These are phyloP conservation scores for Ceramica pisi DNA, from an alignment of 2,888 invertebrate genomes.

Conservation along the genomic window DNA sequence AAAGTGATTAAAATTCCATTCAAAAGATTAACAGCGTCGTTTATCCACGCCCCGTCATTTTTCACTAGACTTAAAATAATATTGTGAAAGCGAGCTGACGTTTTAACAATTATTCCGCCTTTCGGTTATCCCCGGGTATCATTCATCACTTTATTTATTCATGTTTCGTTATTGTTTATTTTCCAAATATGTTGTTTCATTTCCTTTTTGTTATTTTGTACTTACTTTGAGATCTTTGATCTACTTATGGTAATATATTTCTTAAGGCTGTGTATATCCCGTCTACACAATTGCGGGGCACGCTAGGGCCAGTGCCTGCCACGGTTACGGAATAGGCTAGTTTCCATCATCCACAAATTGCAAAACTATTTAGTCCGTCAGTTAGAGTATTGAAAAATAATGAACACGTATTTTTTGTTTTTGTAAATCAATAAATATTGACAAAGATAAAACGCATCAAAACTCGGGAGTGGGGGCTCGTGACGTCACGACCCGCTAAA, in stretches of 20 bases:
- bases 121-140: slow-evolving; percentile 22
- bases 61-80: slow-evolving; percentile 47
- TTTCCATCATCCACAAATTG: too few relatives aligned
- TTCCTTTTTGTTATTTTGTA: slow-evolving; percentile 9
- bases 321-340: too few relatives aligned
- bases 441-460: too few relatives aligned
- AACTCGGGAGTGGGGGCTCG: too few relatives aligned
- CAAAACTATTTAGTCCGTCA: too few relatives aligned
- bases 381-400: too few relatives aligned
- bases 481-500: too few relatives aligned
- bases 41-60: slow-evolving; percentile 32
- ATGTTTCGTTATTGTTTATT: slow-evolving; percentile 22
- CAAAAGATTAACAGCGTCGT: slow-evolving; percentile 38
- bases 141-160: slow-evolving; percentile 51
- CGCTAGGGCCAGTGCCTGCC: too few relatives aligned
- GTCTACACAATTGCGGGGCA: too few relatives aligned
- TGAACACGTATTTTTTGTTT: too few relatives aligned
- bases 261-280: background rate
- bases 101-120: slow-evolving; percentile 47
- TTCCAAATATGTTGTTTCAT: slow-evolving; percentile 4
- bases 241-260: background rate
- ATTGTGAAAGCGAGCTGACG: slow-evolving; percentile 45
- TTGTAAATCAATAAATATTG: too few relatives aligned
- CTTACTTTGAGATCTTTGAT: background rate
- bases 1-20: slow-evolving; percentile 49